Percentiles rank a stretch among this genome's conserved stretches.
Evolutionary conservation across 2,888 invertebrate species (phyloP).

Genomic region (Sesamia inferens): DNA sequence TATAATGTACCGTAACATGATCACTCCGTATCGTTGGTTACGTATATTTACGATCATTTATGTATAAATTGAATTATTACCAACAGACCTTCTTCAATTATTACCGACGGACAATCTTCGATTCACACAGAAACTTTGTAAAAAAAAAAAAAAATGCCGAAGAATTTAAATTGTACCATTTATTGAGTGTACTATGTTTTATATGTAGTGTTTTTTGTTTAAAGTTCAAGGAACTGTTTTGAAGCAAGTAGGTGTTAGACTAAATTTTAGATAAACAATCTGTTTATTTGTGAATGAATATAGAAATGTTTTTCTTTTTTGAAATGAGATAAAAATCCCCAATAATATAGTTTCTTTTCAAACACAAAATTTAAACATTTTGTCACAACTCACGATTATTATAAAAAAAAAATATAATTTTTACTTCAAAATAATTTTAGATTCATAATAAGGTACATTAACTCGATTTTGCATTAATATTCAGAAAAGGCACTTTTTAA

Average conservation of each 20-base stretch:
- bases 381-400: constrained; percentile 23
- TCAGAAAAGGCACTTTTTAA: constrained; percentile 52
- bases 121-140: constrained; percentile 43
- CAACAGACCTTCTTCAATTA: constrained; percentile 52
- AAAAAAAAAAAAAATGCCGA: constrained; percentile 32
- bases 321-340: no score
- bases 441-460: constrained; percentile 58
- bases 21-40: constrained; percentile 55
- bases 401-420: constrained; percentile 19
- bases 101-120: constrained; percentile 40
- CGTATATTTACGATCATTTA: constrained; percentile 64
- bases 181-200: constrained; percentile 25
- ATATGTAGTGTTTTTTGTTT: background rate
- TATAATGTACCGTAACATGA: constrained; percentile 54
- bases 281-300: background rate
- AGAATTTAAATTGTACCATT: constrained; percentile 49
- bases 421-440: constrained; percentile 48
- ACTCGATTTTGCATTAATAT: constrained; percentile 61
- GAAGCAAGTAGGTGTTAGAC: background rate
- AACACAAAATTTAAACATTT: background rate
- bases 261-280: background rate
- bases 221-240: background rate
- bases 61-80: constrained; percentile 65
- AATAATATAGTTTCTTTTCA: background rate
- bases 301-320: background rate